Conservation (phyloP, 2,113 vertebrate genomes). For the Tympanuchus pallidicinctus region DNA sequence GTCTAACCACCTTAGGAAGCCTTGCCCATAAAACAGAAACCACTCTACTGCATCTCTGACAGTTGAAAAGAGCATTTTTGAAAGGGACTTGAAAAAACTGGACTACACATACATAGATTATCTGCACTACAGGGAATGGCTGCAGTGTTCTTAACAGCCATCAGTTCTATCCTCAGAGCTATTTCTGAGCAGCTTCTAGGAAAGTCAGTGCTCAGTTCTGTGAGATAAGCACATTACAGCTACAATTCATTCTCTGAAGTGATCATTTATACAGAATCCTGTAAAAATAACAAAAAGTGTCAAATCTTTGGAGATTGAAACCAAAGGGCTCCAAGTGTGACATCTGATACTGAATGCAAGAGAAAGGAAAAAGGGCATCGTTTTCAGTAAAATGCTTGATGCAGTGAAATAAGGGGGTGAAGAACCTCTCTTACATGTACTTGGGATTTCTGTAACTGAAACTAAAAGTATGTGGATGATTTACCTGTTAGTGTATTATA, state of each 20-base stretch:
- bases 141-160: neutral
- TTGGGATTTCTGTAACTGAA: neutral
- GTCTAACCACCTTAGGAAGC: neutral
- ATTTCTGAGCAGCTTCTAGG: neutral
- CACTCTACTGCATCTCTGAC: neutral
- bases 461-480: neutral
- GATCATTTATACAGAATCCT: accelerated
- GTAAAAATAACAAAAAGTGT: neutral
- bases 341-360: neutral
- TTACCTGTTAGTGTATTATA: neutral
- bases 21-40: neutral
- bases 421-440: neutral
- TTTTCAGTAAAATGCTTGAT: neutral
- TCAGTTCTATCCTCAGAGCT: neutral
- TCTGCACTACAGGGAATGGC: neutral
- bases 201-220: neutral
- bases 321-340: neutral
- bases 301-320: neutral
- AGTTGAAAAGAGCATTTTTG: neutral
- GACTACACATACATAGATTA: neutral
- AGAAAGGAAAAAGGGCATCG: neutral
- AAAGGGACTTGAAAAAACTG: neutral
- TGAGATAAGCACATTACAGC: neutral
- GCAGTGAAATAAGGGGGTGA: neutral
- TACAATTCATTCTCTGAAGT: neutral